A percentile compares a stretch with the other conserved stretches of the same genome.
Conservation (phyloP, 2,113 vertebrate genomes). For the Chionomys nivalis region DNA sequence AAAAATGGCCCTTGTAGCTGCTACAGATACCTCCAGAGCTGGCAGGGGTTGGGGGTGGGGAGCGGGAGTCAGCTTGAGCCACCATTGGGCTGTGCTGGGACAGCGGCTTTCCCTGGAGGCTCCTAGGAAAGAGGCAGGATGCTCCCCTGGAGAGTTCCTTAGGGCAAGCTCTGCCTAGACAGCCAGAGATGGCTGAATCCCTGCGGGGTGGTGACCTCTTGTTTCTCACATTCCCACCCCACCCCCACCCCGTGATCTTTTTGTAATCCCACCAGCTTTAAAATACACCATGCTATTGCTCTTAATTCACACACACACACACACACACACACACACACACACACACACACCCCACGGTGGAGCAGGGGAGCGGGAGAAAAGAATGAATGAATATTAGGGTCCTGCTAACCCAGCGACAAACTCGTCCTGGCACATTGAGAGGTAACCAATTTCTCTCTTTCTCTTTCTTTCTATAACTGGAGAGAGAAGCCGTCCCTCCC, state of each 20-base stretch:
- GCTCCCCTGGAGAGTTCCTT: not conserved
- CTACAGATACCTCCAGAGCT: not conserved
- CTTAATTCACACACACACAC: not conserved
- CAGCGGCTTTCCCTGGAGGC: not conserved
- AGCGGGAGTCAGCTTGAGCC: not conserved
- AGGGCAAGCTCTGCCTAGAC: not conserved
- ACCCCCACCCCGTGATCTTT: not conserved
- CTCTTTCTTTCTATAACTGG: slow-evolving; percentile 14
- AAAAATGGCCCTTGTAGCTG: not conserved
- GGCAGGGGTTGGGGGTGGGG: not conserved
- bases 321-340: not conserved
- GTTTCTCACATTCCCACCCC: not conserved
- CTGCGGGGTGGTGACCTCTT: slow-evolving; percentile 15
- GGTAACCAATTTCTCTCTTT: slow-evolving; percentile 50
- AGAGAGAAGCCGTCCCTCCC: slow-evolving; percentile 55
- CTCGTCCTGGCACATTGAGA: slow-evolving; percentile 65
- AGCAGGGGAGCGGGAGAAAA: not conserved
- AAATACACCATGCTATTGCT: slow-evolving; percentile 57
- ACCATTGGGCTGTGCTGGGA: not conserved
- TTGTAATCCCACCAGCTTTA: slow-evolving; percentile 69
- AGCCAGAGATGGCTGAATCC: not conserved
- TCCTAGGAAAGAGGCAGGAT: not conserved
- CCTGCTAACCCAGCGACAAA: not conserved
- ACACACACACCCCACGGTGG: not conserved
- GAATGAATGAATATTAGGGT: slow-evolving; percentile 23